These are phyloP conservation scores for Tethea ocularis DNA, from an alignment of 2,888 invertebrate species.

Conservation along the genomic window DNA sequence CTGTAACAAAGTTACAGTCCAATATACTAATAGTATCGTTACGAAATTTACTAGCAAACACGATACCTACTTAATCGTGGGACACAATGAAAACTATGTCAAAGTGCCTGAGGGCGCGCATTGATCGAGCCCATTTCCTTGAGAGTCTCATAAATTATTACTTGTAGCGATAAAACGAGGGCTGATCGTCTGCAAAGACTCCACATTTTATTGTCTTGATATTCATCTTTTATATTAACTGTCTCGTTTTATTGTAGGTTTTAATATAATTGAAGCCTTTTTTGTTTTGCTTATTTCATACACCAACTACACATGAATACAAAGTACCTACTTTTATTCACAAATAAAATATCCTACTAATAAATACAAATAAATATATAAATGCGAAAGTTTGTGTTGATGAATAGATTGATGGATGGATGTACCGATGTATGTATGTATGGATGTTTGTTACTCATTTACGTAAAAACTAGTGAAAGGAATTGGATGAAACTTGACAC, in stretches of 20 bases:
- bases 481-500: too few relatives aligned
- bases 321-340: too few relatives aligned
- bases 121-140: conserved; percentile 51
- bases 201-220: conserved; percentile 21
- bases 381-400: too few relatives aligned
- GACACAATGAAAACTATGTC: conserved; percentile 47
- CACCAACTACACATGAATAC: too few relatives aligned
- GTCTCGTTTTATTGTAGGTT: not conserved
- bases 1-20: not conserved
- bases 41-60: conserved; percentile 1
- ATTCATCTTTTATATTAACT: not conserved
- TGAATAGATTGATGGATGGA: too few relatives aligned
- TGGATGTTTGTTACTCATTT: too few relatives aligned
- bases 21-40: conserved; percentile 5
- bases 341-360: too few relatives aligned
- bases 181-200: conserved; percentile 33
- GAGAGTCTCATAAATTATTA: conserved; percentile 51
- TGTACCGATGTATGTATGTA: too few relatives aligned
- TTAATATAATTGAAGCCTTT: not conserved
- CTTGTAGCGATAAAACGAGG: conserved; percentile 42
- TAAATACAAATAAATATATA: too few relatives aligned
- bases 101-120: conserved; percentile 31
- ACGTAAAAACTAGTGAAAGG: too few relatives aligned
- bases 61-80: conserved; percentile 13
- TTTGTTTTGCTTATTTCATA: too few relatives aligned